Base-by-base conservation (phyloP, 2,888 invertebrate genomes). In the Eumerus sabulonum region DNA sequence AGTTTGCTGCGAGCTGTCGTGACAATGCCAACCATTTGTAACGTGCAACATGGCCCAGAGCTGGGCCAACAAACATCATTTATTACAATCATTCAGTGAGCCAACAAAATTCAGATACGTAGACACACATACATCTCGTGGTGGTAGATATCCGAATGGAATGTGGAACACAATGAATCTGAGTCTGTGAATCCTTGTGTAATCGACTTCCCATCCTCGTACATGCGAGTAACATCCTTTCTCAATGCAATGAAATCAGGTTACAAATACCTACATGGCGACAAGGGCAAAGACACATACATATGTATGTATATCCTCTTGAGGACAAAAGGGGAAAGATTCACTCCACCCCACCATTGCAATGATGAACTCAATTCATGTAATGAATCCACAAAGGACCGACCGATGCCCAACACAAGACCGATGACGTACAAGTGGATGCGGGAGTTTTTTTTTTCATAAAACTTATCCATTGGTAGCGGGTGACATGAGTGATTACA, bases 341-440 rank as follows among this genome's bases (percentile, higher is more conserved):
- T 56, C 53, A 27, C 11, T 54, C 47, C 59, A 59, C 60, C 51
- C 57, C 62, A 66, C 57, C 62, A 66, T 56, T 57, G 40, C 60
- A 56, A 77, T 77, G 76, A 77, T 72, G 72, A 77, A 72, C 72
- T 77, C 72, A 62, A 72, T 77, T 77, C 76, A 67, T 57, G 42
- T 72, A 77, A 77, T 77, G 67, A 73, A 57, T 73, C 73, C 57
- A 47, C 67, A 73, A 59, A 53, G 47, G 48, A 54, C 54, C 48
- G 62, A 45, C 36, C 36, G 35, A 48, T 45, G 56, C 42, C 63
- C 51, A 47, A 59, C 47, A 42, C 18, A 57, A 62, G 66, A 72
- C 60, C 62, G 19, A 67, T 76, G 59, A 68, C 63, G 51, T 38
- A 76, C 36, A 42, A 54, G 72, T 45, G 64, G 36, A 64, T 64